A percentile compares a stretch with the other conserved stretches of the same genome.
These are phyloP conservation scores for Drosophila robusta DNA, from an alignment of 2,888 invertebrate genomes.

Conservation along the genomic window DNA sequence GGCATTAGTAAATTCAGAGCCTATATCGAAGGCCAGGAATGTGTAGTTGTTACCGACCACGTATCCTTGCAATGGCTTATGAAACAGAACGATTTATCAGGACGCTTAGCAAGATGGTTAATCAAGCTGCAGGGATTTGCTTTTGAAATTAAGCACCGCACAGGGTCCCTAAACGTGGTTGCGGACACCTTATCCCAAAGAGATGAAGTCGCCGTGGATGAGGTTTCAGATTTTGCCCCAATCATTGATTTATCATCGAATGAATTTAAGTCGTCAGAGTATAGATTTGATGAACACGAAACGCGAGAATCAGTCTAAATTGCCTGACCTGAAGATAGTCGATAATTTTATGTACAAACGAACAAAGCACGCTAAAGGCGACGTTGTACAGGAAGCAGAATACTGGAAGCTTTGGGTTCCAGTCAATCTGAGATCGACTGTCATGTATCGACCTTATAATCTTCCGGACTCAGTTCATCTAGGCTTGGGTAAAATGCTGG, in stretches of 20 bases:
- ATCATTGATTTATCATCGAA: conserved; percentile 3
- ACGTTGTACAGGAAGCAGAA: too few species aligned
- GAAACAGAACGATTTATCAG: conserved; percentile 56
- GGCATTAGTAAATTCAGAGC: neutral
- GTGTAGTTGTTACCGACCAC: conserved; percentile 4
- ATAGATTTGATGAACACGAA: neutral
- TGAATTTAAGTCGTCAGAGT: neutral
- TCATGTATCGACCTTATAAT: neutral
- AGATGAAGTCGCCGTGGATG: neutral
- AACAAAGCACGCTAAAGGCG: conserved; percentile 6
- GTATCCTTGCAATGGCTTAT: conserved; percentile 1
- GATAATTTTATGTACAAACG: conserved; percentile 30
- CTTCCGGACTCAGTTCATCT: too few species aligned
- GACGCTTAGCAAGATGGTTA: conserved; percentile 57
- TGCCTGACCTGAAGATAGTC: neutral
- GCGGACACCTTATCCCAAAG: conserved; percentile 58
- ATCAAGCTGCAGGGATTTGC: conserved; percentile 49
- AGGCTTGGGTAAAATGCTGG: too few species aligned
- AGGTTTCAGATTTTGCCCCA: neutral
- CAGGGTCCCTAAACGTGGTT: conserved; percentile 52
- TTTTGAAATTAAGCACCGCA: conserved; percentile 49
- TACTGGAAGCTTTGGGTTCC: too few species aligned
- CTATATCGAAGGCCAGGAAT: conserved; percentile 17
- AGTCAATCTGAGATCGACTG: too few species aligned
- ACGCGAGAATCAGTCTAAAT: neutral